Conservation (phyloP, 2,888 invertebrate species). For the Byasa hedistus region DNA sequence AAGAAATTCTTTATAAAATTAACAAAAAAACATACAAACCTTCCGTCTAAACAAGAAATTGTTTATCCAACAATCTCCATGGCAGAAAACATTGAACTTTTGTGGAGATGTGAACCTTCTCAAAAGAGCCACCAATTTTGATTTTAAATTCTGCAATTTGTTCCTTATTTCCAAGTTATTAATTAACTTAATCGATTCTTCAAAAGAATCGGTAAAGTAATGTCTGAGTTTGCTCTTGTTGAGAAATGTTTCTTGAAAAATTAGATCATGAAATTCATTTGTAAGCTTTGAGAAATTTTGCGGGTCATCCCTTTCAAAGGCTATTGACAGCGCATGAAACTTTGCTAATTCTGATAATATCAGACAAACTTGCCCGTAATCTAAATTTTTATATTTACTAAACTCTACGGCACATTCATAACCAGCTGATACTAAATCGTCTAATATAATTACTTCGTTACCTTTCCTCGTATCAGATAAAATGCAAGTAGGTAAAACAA, state of each 20-base stretch:
- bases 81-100: constrained; percentile 60
- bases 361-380: constrained; percentile 45
- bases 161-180: constrained; percentile 46
- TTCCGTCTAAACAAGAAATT: constrained; percentile 57
- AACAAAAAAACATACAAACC: constrained; percentile 38
- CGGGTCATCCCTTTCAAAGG: constrained; percentile 46
- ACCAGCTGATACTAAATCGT: constrained; percentile 55
- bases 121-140: constrained; percentile 52
- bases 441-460: constrained; percentile 62
- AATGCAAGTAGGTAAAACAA: constrained; percentile 55
- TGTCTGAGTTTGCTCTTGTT: constrained; percentile 58
- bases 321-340: constrained; percentile 62
- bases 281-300: constrained; percentile 43
- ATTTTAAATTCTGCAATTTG: constrained; percentile 46
- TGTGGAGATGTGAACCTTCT: constrained; percentile 50
- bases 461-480: constrained; percentile 47
- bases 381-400: constrained; percentile 47
- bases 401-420: constrained; percentile 52
- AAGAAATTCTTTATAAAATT: not conserved
- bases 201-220: constrained; percentile 62
- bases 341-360: constrained; percentile 61
- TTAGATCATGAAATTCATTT: constrained; percentile 52
- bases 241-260: constrained; percentile 58
- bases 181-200: constrained; percentile 54
- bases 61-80: constrained; percentile 70